Conservation (phyloP, 1,140 invertebrate genomes). For the Ceratina japonica region DNA sequence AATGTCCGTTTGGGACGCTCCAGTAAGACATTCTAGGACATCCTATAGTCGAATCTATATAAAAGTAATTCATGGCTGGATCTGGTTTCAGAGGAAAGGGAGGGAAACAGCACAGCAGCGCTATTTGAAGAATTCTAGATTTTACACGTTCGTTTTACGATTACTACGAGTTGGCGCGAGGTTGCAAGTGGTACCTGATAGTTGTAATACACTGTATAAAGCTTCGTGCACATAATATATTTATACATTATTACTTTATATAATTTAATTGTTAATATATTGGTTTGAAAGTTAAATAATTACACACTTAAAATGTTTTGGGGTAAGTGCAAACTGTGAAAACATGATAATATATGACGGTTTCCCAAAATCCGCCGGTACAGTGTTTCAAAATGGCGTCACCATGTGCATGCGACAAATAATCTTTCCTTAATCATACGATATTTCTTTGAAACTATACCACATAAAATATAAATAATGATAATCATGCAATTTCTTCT, state of each 20-base stretch:
- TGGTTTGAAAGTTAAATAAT: conserved; percentile 3
- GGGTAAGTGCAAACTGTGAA: conserved; percentile 71
- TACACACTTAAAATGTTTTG: conserved; percentile 76
- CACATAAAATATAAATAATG: conserved; percentile 27
- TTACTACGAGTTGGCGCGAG: conserved; percentile 43
- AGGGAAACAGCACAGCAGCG: background rate
- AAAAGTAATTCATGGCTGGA: conserved; percentile 18
- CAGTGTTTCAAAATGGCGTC: conserved; percentile 66
- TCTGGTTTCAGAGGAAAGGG: background rate
- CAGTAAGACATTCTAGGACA: no score
- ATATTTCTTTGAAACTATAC: background rate
- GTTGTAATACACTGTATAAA: conserved; percentile 6
- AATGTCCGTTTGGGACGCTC: no score
- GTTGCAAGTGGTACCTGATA: background rate
- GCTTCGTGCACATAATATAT: background rate
- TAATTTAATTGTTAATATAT: conserved; percentile 14
- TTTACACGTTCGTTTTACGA: background rate
- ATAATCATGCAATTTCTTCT: conserved; percentile 52
- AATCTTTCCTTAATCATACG: conserved; percentile 3
- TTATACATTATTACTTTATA: conserved; percentile 7
- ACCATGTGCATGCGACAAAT: conserved; percentile 65
- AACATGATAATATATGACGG: background rate
- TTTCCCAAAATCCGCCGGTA: conserved; percentile 54
- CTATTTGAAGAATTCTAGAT: background rate
- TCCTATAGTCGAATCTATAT: background rate